Evolutionary conservation across 2,113 vertebrate species (phyloP).

Genomic region (Varanus salvator): DNA sequence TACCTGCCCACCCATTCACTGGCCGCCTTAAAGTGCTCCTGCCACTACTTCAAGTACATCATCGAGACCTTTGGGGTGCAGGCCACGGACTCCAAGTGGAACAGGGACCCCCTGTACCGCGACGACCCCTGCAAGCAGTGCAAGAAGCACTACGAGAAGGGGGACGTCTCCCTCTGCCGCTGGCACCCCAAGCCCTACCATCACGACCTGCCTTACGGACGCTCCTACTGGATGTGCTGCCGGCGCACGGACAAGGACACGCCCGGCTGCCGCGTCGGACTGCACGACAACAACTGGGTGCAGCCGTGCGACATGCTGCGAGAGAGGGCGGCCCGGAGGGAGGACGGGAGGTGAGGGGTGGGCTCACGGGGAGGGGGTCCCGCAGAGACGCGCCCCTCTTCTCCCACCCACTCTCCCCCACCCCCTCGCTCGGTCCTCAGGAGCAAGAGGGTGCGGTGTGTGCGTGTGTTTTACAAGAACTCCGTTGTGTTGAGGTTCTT

Average conservation of each 20-base stretch:
- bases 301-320: conserved; percentile 80
- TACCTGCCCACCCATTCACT: conserved; percentile 90
- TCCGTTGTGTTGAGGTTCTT: not conserved
- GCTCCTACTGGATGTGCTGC: conserved; percentile 99
- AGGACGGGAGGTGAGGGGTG: conserved; percentile 85
- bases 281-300: conserved; percentile 98
- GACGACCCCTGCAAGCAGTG: conserved; percentile 99
- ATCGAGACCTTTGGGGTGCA: conserved; percentile 92
- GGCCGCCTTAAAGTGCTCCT: conserved; percentile 94
- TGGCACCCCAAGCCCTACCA: conserved; percentile 99
- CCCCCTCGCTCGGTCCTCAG: not conserved
- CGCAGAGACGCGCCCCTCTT: not conserved
- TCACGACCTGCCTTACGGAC: conserved; percentile 98
- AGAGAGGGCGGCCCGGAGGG: conserved; percentile 76
- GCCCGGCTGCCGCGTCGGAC: conserved; percentile 89
- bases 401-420: too few relatives aligned
- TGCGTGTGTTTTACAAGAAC: not conserved
- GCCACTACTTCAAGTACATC: conserved; percentile 91
- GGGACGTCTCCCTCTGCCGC: conserved; percentile 94
- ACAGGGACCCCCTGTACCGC: conserved; percentile 90
- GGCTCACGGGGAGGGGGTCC: not conserved
- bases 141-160: conserved; percentile 88
- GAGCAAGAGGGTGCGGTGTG: not conserved
- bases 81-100: conserved; percentile 93
- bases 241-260: conserved; percentile 90